Evolutionary conservation across 2,797 vertebrate species (phyloP), one percentile per base, ranked within the genome.

Genomic region (Phataginus tetradactyla): DNA sequence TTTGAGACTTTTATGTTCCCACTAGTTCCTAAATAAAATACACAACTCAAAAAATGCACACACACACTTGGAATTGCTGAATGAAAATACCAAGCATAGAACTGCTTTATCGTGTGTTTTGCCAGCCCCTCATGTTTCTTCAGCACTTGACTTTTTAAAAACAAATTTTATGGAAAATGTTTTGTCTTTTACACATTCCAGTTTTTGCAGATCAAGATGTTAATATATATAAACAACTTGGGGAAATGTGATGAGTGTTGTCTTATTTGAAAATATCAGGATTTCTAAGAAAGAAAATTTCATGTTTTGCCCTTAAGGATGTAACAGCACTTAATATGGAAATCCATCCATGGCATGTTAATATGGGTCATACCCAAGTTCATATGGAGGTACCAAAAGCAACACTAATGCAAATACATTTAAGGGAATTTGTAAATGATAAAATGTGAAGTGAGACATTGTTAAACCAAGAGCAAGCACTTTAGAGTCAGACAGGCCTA

Each of bases 211-310:
- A 95, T 93, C 45, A 86, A 68, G 71, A 94, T 64, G 69, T 85
- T 95, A 96, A 97, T 93, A 95, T 90, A 94, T 91, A 88, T 85
- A 96, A 96, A 96, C 42, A 92, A 95, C 32, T 83, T 77, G 29
- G 42, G 63, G 27, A 93, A 95, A 84, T 79, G 37, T 15, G 13
- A 21, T 49, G 53, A 68, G n/a, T 77, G 83, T 59, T 74, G 78
- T 94, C 87, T 68, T 59, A 74, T 94, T 96, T 91, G 69, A 39
- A 95, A 94, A 91, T 61, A 71, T 25, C 34, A 83, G 29, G 68
- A 94, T 91, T 93, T 85, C 29, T 80, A 88, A 86, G 81, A 91
- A 89, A 84, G 55, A 95, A 91, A 90, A 55, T 71, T 68, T 94
- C 85, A 93, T 29, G 55, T 66, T 72, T 94, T 79, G 6, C 23